A percentile compares a stretch with the other conserved stretches of the same genome.
Conservation (phyloP, 2,888 invertebrate species). For the Dugesia japonica region DNA sequence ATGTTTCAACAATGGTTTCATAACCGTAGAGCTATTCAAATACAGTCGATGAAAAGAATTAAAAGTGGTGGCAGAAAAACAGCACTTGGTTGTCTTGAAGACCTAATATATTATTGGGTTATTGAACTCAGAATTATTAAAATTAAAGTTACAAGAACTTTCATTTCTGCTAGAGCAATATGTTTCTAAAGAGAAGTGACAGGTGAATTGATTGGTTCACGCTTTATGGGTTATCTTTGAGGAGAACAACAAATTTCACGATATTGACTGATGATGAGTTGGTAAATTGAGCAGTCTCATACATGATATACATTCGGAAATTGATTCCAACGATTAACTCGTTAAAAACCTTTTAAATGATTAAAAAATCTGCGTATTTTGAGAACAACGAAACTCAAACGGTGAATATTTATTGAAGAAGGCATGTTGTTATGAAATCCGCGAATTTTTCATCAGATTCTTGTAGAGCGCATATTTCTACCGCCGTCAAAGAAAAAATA, state of each 20-base stretch:
- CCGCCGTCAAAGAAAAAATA: too few species aligned
- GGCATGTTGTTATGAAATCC: too few species aligned
- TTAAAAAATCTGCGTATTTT: too few species aligned
- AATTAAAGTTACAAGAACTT: not conserved
- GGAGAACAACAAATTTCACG: not conserved
- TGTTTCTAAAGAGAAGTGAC: not conserved
- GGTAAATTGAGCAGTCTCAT: not conserved
- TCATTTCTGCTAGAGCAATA: not conserved
- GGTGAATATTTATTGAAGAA: too few species aligned
- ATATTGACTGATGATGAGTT: not conserved
- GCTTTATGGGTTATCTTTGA: not conserved
- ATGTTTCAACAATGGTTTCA: too few species aligned
- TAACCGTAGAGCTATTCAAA: too few species aligned
- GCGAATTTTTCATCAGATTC: too few species aligned
- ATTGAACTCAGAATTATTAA: not conserved
- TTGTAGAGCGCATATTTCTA: too few species aligned
- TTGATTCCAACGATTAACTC: not conserved
- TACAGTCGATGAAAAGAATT: not conserved
- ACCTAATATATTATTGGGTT: not conserved
- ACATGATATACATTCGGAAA: not conserved
- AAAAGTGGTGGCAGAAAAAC: not conserved
- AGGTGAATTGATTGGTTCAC: not conserved
- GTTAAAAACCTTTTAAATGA: too few species aligned
- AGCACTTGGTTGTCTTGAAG: not conserved
- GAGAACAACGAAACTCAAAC: too few species aligned